Percentiles rank a stretch among this genome's conserved stretches.
Evolutionary conservation across 2,797 vertebrate species (phyloP).

Genomic region (Poeciliopsis turneri): DNA sequence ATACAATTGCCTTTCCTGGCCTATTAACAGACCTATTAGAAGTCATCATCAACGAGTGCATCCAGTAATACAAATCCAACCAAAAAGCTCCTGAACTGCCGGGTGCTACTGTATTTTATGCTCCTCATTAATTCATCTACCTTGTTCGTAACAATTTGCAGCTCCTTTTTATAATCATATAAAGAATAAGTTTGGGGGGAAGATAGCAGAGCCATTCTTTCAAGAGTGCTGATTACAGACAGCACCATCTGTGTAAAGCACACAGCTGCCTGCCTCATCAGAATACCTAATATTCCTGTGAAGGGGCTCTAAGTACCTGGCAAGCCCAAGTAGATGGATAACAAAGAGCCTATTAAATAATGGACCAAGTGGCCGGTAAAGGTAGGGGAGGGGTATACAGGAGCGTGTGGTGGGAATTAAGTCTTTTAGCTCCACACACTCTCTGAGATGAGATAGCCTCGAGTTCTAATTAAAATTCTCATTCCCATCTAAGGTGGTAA

Average conservation of each 20-base stretch:
- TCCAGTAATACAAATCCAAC: conserved; percentile 68
- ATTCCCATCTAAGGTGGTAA: conserved; percentile 79
- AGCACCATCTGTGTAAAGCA: conserved; percentile 70
- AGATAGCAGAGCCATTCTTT: conserved; percentile 72
- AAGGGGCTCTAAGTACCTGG: conserved; percentile 80
- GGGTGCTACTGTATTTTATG: conserved; percentile 64
- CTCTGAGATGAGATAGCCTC: conserved; percentile 80
- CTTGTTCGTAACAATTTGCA: conserved; percentile 74
- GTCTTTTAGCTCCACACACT: conserved; percentile 77
- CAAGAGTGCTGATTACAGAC: conserved; percentile 73
- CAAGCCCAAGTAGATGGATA: conserved; percentile 81
- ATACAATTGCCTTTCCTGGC: not conserved
- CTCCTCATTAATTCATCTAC: conserved; percentile 73
- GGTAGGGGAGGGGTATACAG: conserved; percentile 62
- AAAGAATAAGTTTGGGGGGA: conserved; percentile 68
- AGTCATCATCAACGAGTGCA: conserved; percentile 77
- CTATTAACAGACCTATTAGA: conserved; percentile 73
- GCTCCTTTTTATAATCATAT: conserved; percentile 72
- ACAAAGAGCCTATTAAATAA: conserved; percentile 83
- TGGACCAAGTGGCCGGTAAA: conserved; percentile 77
- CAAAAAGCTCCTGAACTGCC: conserved; percentile 69
- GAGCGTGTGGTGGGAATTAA: conserved; percentile 71
- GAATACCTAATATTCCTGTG: conserved; percentile 80
- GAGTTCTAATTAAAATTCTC: conserved; percentile 85
- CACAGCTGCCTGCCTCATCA: conserved; percentile 79